A percentile compares a stretch with the other conserved stretches of the same genome.
These are phyloP conservation scores for Cybosia mesomella DNA, from an alignment of 2,888 invertebrate species.

Conservation along the genomic window DNA sequence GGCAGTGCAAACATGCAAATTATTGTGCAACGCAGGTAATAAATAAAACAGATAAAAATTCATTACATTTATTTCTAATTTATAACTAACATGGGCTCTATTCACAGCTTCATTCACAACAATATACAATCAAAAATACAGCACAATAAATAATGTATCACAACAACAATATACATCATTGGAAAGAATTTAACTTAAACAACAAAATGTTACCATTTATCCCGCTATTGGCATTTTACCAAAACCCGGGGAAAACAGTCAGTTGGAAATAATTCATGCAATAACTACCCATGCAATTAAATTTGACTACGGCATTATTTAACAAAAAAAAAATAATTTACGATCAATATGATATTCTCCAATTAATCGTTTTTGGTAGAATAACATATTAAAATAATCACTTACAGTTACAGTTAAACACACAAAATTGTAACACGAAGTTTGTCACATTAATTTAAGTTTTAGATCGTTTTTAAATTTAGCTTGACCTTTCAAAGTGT, in stretches of 20 bases:
- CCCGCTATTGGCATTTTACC: conserved; percentile 24
- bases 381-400: conserved; percentile 55
- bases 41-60: conserved; percentile 77
- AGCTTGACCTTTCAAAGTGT: conserved; percentile 30
- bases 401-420: conserved; percentile 39
- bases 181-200: conserved; percentile 21
- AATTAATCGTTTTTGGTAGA: conserved; percentile 48
- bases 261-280: conserved; percentile 67
- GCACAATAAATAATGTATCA: conserved; percentile 27
- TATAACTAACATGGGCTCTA: conserved; percentile 75
- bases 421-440: conserved; percentile 43
- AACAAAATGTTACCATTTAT: conserved; percentile 36
- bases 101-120: conserved; percentile 72
- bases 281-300: conserved; percentile 73
- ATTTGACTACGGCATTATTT: conserved; percentile 59
- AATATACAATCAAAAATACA: conserved; percentile 55
- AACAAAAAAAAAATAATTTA: conserved; percentile 69
- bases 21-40: conserved; percentile 56
- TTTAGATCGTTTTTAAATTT: not conserved
- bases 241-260: conserved; percentile 42
- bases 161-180: conserved; percentile 34
- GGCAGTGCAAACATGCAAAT: conserved; percentile 59
- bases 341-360: conserved; percentile 61
- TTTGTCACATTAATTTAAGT: conserved; percentile 9
- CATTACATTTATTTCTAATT: conserved; percentile 75